A percentile compares a stretch with the other conserved stretches of the same genome.
These are phyloP conservation scores for Sebastes vulpes DNA, from an alignment of 2,797 vertebrate species.

Conservation along the genomic window DNA sequence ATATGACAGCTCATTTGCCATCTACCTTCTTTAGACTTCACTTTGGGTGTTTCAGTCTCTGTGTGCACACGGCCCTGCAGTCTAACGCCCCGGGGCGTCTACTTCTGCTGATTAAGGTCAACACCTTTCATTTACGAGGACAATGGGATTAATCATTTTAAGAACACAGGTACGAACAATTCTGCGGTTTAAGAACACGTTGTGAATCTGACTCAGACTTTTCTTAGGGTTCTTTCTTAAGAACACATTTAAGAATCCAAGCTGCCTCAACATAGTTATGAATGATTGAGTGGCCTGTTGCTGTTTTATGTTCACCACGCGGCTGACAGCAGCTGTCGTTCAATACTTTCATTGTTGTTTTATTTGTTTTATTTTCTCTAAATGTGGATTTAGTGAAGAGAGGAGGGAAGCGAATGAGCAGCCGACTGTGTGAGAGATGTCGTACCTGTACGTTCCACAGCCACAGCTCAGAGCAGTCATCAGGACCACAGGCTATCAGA, in stretches of 20 bases:
- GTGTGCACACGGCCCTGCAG: no score
- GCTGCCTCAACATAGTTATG: not conserved
- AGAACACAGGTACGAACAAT: not conserved
- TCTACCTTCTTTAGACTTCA: no score
- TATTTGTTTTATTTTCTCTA: not conserved
- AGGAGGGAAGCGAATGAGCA: not conserved
- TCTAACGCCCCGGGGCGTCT: no score
- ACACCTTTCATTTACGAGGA: not conserved
- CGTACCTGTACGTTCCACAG: conserved; percentile 96
- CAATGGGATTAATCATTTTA: not conserved
- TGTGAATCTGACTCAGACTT: not conserved
- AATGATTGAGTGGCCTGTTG: not conserved
- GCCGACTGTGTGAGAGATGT: not conserved
- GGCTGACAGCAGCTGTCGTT: not conserved
- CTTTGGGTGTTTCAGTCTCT: no score
- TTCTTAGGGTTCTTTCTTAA: not conserved
- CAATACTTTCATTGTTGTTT: not conserved
- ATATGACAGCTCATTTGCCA: no score
- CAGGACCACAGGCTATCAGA: conserved; percentile 96
- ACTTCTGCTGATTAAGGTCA: not conserved
- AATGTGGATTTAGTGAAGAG: not conserved
- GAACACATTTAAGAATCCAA: not conserved
- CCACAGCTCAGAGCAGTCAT: conserved; percentile 99
- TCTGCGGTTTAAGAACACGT: not conserved
- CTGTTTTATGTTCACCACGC: not conserved